Conservation (phyloP, 2,888 invertebrate species). For the Ecdyonurus torrentis region DNA sequence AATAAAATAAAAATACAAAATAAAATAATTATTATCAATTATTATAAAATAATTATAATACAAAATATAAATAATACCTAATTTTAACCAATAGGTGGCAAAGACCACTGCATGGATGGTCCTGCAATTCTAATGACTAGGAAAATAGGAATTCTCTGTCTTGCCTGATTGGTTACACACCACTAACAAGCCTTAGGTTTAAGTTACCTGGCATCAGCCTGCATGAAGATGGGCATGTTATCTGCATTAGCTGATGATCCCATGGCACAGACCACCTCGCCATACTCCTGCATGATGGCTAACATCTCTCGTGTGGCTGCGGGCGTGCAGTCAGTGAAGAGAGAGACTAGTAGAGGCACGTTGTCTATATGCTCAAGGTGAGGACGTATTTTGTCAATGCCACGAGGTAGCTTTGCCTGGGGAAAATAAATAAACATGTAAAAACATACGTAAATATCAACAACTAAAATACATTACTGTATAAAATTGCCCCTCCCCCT, state of each 20-base stretch:
- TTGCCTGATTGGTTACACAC: no score
- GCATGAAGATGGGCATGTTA: conserved; percentile 84
- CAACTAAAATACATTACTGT: no score
- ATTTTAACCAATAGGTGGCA: no score
- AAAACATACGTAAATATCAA: conserved; percentile 2
- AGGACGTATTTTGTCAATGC: conserved; percentile 91
- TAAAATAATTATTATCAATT: no score
- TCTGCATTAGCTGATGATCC: conserved; percentile 82
- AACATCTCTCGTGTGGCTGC: conserved; percentile 82
- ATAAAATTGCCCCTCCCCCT: background rate
- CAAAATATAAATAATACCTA: no score
- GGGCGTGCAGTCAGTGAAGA: conserved; percentile 96
- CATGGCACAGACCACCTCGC: conserved; percentile 87
- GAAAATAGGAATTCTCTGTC: no score
- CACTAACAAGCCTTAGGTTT: no score
- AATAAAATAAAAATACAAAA: background rate
- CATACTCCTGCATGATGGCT: conserved; percentile 90
- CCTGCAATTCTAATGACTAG: no score
- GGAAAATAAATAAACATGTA: conserved; percentile 13
- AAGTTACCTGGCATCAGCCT: conserved; percentile 70
- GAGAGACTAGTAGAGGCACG: conserved; percentile 88
- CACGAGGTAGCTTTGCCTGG: conserved; percentile 84
- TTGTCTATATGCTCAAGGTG: conserved; percentile 93
- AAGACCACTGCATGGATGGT: no score
- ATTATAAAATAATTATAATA: no score